phyloP scores from a whole-genome alignment of 2,113 vertebrate species.

The Hydrolagus affinis region DNA sequence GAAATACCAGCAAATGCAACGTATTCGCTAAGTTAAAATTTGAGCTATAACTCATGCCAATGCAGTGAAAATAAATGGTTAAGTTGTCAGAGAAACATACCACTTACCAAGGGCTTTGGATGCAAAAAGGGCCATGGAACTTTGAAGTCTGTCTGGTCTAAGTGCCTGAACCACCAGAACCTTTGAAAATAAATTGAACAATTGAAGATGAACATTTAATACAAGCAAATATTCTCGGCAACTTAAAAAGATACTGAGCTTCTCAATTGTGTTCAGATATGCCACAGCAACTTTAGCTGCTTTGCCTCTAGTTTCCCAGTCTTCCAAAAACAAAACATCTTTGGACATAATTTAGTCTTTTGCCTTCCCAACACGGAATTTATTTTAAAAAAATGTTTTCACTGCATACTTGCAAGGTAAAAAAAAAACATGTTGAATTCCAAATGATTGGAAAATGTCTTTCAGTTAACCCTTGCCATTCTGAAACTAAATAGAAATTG shows the following conservation, averaged over 20 bases:
- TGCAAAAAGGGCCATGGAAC: slow-evolving; percentile 76
- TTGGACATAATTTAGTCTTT: not conserved
- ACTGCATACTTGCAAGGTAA: not conserved
- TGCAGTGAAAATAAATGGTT: not conserved
- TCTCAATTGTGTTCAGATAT: not conserved
- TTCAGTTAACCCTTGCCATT: not conserved
- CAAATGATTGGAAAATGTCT: not conserved
- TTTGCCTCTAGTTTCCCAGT: not conserved
- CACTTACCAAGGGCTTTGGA: slow-evolving; percentile 75
- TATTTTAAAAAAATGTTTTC: too few relatives aligned
- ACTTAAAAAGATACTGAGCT: not conserved
- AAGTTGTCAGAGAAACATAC: not conserved
- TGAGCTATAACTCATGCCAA: not conserved
- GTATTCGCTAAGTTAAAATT: not conserved
- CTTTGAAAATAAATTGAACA: slow-evolving; percentile 48
- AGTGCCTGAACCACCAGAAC: slow-evolving; percentile 82
- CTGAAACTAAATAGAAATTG: not conserved
- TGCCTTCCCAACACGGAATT: not conserved
- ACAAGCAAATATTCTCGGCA: not conserved
- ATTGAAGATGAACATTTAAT: not conserved
- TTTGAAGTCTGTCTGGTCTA: slow-evolving; percentile 82
- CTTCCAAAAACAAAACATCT: not conserved
- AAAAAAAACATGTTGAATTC: not conserved
- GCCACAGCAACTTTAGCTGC: not conserved
- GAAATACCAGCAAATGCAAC: slow-evolving; percentile 22